Percentiles rank a stretch among this genome's conserved stretches.
phyloP scores from a whole-genome alignment of 2,888 invertebrate genomes.

The Strigamia transsilvanica region DNA sequence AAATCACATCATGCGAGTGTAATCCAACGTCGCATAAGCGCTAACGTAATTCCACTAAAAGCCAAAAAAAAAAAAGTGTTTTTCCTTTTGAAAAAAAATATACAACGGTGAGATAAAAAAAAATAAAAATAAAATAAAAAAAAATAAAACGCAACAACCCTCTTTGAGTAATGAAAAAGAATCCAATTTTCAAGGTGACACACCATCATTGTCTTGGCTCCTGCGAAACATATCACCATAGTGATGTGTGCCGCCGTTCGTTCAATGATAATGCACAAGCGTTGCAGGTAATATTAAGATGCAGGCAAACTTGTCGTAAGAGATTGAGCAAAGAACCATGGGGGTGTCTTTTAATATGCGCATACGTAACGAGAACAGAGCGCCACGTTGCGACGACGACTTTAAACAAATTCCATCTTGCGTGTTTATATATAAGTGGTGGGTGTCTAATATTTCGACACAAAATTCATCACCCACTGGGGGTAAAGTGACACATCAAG shows the following conservation, averaged over 20 bases:
- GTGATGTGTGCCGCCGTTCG: constrained; percentile 20
- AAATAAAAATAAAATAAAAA: not conserved
- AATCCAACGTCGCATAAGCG: not conserved
- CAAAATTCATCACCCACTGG: constrained; percentile 32
- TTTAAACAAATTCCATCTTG: constrained; percentile 13
- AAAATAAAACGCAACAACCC: constrained; percentile 27
- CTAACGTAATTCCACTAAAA: constrained; percentile 27
- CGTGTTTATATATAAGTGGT: constrained; percentile 27
- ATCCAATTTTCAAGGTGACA: constrained; percentile 38
- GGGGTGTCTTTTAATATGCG: constrained; percentile 22
- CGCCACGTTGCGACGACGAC: constrained; percentile 14
- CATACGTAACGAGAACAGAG: constrained; percentile 9
- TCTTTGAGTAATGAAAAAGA: constrained; percentile 35
- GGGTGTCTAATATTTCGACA: constrained; percentile 29
- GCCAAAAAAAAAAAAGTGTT: constrained; percentile 4
- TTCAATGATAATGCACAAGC: constrained; percentile 38
- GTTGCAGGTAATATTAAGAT: constrained; percentile 35
- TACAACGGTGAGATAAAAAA: not conserved
- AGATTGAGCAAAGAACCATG: constrained; percentile 30
- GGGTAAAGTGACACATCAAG: constrained; percentile 26
- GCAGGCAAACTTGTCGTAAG: constrained; percentile 29
- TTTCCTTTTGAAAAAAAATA: constrained; percentile 27
- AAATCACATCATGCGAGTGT: not conserved
- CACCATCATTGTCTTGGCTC: constrained; percentile 35
- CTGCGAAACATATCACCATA: constrained; percentile 26